Percentiles rank a stretch among this genome's conserved stretches.
Evolutionary conservation across 1,140 invertebrate species (phyloP).

Genomic region (Aphis craccivora): DNA sequence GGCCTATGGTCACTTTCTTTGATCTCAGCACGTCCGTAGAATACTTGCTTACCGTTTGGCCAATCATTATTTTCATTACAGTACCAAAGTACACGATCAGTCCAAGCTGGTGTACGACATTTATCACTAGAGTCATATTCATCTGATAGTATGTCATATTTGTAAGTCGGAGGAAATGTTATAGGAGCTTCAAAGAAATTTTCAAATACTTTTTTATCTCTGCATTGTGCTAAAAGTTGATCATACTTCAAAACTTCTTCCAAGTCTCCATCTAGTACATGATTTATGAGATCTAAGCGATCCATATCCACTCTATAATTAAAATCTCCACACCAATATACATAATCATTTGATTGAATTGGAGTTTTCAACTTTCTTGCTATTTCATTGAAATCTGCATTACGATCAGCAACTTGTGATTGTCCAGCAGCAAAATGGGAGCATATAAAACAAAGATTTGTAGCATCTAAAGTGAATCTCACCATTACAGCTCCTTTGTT

Average conservation of each 20-base stretch:
- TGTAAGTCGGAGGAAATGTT: constrained; percentile 96
- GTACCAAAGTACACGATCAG: constrained; percentile 93
- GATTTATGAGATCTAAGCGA: constrained; percentile 91
- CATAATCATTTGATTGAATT: constrained; percentile 96
- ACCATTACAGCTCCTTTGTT: constrained; percentile 98
- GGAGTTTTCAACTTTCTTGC: constrained; percentile 92
- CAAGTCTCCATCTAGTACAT: constrained; percentile 81
- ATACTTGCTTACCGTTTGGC: constrained; percentile 80
- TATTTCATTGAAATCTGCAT: constrained; percentile 96
- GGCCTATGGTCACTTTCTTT: constrained; percentile 98
- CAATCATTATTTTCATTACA: constrained; percentile 71
- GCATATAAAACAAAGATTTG: constrained; percentile 96
- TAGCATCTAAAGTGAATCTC: constrained; percentile 87
- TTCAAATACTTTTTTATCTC: constrained; percentile 87
- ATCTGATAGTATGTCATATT: constrained; percentile 98
- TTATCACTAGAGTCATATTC: constrained; percentile 99
- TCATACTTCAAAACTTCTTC: constrained; percentile 83
- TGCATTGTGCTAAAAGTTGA: constrained; percentile 85
- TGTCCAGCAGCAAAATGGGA: constrained; percentile 99
- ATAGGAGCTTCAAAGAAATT: constrained; percentile 93
- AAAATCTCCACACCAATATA: constrained; percentile 99
- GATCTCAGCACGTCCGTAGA: constrained; percentile 92
- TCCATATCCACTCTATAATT: constrained; percentile 98
- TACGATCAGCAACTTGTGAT: constrained; percentile 92
- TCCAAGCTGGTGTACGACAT: constrained; percentile 95